Evolutionary conservation across 1,140 invertebrate species (phyloP).

Genomic region (Pantala flavescens): DNA sequence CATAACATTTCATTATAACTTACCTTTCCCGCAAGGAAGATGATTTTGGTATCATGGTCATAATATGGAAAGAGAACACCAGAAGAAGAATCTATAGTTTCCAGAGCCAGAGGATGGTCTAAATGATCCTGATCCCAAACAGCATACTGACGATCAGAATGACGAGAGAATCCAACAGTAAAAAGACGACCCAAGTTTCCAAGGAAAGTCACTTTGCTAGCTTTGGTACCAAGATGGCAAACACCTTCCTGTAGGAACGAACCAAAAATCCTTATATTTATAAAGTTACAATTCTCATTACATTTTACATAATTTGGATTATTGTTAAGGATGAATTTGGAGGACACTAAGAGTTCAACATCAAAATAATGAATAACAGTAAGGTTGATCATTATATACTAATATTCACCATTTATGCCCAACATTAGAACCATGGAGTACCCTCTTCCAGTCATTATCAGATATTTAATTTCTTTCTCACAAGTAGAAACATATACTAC

Average conservation of each 20-base stretch:
- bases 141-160: constrained; percentile 79
- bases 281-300: neutral
- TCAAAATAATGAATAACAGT: too few relatives aligned
- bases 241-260: constrained; percentile 53
- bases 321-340: too few relatives aligned
- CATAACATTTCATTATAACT: constrained; percentile 19
- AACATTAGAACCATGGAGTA: too few relatives aligned
- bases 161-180: constrained; percentile 82
- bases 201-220: constrained; percentile 81
- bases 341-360: too few relatives aligned
- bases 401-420: too few relatives aligned
- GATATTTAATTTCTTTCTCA: too few relatives aligned
- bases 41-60: constrained; percentile 83
- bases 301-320: neutral
- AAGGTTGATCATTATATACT: too few relatives aligned
- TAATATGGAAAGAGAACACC: constrained; percentile 88
- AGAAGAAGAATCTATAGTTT: constrained; percentile 83
- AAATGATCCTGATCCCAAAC: constrained; percentile 80
- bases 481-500: too few relatives aligned
- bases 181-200: constrained; percentile 62
- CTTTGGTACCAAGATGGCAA: constrained; percentile 78
- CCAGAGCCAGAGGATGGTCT: constrained; percentile 57
- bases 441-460: too few relatives aligned
- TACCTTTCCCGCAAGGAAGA: constrained; percentile 72
- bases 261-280: constrained; percentile 20